Conservation (phyloP, 92 coral and sea anemone genomes). For the Epizoanthus rinbou region DNA sequence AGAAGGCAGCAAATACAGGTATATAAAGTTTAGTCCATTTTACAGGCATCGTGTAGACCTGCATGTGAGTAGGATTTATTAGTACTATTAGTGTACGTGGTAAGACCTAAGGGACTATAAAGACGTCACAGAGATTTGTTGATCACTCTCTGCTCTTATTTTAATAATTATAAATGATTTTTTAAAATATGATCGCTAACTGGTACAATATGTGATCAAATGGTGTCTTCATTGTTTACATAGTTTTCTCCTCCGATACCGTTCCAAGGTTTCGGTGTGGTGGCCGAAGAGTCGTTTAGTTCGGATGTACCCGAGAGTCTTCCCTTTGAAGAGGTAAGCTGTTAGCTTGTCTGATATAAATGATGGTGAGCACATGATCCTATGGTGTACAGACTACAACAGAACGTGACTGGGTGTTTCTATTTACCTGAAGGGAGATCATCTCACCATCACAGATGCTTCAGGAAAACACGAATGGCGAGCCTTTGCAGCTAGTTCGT, state of each 20-base stretch:
- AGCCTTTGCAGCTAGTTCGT: slow-evolving; percentile 84
- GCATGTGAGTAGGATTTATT: too few relatives aligned
- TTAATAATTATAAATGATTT: not conserved
- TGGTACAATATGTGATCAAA: not conserved
- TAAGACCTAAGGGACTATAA: not conserved
- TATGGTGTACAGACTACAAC: not conserved
- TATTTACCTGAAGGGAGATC: slow-evolving; percentile 61
- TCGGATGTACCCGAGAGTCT: slow-evolving; percentile 80
- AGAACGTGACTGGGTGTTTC: not conserved
- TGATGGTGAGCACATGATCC: too few relatives aligned
- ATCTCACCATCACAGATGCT: slow-evolving; percentile 80
- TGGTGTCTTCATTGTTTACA: not conserved
- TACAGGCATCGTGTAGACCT: not conserved
- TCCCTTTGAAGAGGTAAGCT: slow-evolving; percentile 70
- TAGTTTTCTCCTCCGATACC: slow-evolving; percentile 75
- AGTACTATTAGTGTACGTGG: too few relatives aligned
- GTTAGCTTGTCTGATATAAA: too few relatives aligned
- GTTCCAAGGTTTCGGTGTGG: slow-evolving; percentile 76
- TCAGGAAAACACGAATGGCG: slow-evolving; percentile 80
- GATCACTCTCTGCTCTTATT: not conserved
- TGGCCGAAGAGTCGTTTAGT: slow-evolving; percentile 69
- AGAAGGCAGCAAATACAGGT: slow-evolving; percentile 29
- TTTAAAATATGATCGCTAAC: not conserved
- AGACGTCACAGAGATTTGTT: not conserved
- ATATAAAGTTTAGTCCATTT: too few relatives aligned